Conservation (phyloP, 2,888 invertebrate genomes). For the Agrochola lota region DNA sequence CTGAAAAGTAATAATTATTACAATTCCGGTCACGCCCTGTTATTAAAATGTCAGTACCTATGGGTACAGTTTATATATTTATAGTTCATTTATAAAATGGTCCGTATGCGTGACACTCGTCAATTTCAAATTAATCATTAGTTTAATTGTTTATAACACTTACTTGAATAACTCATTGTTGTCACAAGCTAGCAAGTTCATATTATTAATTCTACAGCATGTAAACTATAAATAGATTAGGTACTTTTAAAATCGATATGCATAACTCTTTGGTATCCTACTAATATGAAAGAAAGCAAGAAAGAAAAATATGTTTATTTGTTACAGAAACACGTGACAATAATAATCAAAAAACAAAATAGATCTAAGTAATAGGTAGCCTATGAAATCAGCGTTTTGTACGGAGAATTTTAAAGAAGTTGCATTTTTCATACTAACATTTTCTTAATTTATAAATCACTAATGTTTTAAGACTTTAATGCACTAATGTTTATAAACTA, state of each 20-base stretch:
- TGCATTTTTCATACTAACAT: no score
- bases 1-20: slow-evolving; percentile 18
- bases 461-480: no score
- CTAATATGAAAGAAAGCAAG: background rate
- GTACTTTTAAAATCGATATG: slow-evolving; percentile 5
- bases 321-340: no score
- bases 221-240: slow-evolving; percentile 3
- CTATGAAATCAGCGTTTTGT: no score
- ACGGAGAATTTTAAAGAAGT: no score
- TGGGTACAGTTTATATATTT: slow-evolving; percentile 17
- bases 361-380: no score
- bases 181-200: background rate
- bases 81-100: slow-evolving; percentile 29
- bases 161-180: slow-evolving; percentile 31
- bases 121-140: slow-evolving; percentile 55
- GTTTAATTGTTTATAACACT: slow-evolving; percentile 42
- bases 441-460: no score
- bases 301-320: background rate
- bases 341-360: no score
- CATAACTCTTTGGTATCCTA: background rate
- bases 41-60: slow-evolving; percentile 43
- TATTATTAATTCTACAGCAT: background rate
- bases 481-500: no score
- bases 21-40: slow-evolving; percentile 22
- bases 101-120: slow-evolving; percentile 53